Percentiles rank a stretch among this genome's conserved stretches.
Evolutionary conservation across 2,113 vertebrate species (phyloP).

Genomic region (Erythrocercus mccallii): DNA sequence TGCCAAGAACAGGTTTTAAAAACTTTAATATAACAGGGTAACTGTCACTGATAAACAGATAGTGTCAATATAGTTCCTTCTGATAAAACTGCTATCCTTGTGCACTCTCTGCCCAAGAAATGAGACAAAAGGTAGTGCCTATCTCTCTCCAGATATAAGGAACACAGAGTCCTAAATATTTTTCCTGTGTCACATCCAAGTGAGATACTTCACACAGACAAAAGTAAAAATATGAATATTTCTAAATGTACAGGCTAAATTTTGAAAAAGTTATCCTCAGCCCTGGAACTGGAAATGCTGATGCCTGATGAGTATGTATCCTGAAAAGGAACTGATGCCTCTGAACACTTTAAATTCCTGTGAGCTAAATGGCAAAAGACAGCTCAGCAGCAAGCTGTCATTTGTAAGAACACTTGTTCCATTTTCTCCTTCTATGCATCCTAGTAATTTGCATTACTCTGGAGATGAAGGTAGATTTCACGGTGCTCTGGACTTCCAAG

Average conservation of each 20-base stretch:
- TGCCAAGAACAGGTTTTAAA: not conserved
- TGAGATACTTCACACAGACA: not conserved
- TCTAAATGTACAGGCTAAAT: not conserved
- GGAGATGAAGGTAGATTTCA: not conserved
- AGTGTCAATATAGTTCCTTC: not conserved
- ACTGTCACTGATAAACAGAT: not conserved
- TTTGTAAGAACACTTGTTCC: not conserved
- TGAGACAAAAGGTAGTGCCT: not conserved
- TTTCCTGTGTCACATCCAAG: rapidly evolving
- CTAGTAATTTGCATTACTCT: not conserved
- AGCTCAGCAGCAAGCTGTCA: not conserved
- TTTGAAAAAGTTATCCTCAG: not conserved
- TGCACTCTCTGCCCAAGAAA: not conserved
- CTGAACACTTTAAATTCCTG: not conserved
- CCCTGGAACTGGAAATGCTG: not conserved
- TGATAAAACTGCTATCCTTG: not conserved
- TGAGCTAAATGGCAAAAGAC: not conserved
- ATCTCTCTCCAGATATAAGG: not conserved
- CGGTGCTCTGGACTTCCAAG: not conserved
- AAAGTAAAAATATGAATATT: not conserved
- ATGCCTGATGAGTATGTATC: not conserved
- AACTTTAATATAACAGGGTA: not conserved
- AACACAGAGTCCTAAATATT: not conserved
- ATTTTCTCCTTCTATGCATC: not conserved
- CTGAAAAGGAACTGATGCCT: not conserved